Conservation (phyloP, 2,797 vertebrate species). For the Paratrypauchen microcephalus region DNA sequence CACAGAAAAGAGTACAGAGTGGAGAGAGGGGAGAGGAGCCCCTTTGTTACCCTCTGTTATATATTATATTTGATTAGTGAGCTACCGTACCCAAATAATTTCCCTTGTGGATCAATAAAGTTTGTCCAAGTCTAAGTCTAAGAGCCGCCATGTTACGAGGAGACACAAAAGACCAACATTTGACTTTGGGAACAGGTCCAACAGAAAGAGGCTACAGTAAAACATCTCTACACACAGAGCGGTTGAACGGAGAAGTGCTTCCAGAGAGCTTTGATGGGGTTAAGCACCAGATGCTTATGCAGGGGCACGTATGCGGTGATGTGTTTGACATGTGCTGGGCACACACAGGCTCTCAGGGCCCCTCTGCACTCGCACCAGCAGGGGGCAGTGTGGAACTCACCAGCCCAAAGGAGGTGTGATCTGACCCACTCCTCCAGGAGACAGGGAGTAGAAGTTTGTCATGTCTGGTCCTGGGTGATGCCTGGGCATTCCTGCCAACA, state of each 20-base stretch:
- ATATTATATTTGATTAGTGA: too few relatives aligned
- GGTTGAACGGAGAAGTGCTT: slow-evolving; percentile 43
- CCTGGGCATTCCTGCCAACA: slow-evolving; percentile 87
- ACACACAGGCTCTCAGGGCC: slow-evolving; percentile 51
- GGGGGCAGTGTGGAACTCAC: slow-evolving; percentile 78
- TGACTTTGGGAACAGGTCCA: slow-evolving; percentile 5
- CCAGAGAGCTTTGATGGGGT: slow-evolving; percentile 60
- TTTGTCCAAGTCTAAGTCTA: too few relatives aligned
- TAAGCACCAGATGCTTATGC: slow-evolving; percentile 64
- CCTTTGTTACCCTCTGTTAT: too few relatives aligned
- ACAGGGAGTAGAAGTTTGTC: slow-evolving; percentile 95
- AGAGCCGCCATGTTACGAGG: slow-evolving; percentile 1
- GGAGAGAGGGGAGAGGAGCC: slow-evolving; percentile 1
- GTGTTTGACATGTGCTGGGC: slow-evolving; percentile 70
- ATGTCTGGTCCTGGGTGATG: slow-evolving; percentile 95
- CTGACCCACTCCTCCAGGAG: slow-evolving; percentile 94
- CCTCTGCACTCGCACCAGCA: slow-evolving; percentile 24
- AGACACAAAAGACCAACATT: slow-evolving; percentile 5
- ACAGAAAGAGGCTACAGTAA: slow-evolving; percentile 3
- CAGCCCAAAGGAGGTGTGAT: slow-evolving; percentile 97
- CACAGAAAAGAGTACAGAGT: slow-evolving; percentile 26
- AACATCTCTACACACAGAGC: slow-evolving; percentile 19
- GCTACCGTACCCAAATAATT: too few relatives aligned
- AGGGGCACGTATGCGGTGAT: slow-evolving; percentile 61
- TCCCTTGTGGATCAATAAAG: too few relatives aligned